Conservation (phyloP, 2,113 vertebrate genomes). For the Nothoprocta perdicaria region DNA sequence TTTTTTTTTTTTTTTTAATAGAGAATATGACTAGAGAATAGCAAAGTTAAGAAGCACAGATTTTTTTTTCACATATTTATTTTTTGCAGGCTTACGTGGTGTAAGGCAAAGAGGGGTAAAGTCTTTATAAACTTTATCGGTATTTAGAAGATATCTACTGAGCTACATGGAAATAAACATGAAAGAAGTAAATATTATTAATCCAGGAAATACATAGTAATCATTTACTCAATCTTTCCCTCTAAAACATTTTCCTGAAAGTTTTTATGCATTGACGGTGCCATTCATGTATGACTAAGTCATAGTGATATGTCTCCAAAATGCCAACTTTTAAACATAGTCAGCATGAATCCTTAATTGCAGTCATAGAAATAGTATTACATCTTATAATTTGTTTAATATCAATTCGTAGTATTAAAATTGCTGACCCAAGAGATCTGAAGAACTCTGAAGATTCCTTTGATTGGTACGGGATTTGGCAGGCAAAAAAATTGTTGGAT, state of each 20-base stretch:
- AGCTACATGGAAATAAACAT: background rate
- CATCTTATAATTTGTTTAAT: background rate
- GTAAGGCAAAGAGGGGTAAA: background rate
- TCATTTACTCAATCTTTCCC: background rate
- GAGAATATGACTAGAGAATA: background rate
- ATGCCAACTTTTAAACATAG: background rate
- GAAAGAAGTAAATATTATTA: background rate
- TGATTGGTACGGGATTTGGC: background rate
- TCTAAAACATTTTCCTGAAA: background rate
- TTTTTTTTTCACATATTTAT: too few species aligned
- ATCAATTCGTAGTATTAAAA: background rate
- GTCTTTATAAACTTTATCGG: background rate
- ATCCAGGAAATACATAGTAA: background rate
- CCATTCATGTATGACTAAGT: background rate
- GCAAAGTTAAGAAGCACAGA: background rate
- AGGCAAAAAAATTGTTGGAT: background rate
- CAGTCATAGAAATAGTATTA: background rate
- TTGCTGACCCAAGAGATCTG: background rate
- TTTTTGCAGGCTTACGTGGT: background rate
- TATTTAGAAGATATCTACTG: background rate
- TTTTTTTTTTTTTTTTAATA: background rate
- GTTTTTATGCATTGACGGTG: background rate
- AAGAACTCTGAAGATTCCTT: background rate
- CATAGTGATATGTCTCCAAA: background rate
- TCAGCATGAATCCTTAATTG: background rate